Evolutionary conservation across 1,140 invertebrate genomes (phyloP), one percentile per base, ranked within the genome.

Genomic region (Neotoxoptera formosana): DNA sequence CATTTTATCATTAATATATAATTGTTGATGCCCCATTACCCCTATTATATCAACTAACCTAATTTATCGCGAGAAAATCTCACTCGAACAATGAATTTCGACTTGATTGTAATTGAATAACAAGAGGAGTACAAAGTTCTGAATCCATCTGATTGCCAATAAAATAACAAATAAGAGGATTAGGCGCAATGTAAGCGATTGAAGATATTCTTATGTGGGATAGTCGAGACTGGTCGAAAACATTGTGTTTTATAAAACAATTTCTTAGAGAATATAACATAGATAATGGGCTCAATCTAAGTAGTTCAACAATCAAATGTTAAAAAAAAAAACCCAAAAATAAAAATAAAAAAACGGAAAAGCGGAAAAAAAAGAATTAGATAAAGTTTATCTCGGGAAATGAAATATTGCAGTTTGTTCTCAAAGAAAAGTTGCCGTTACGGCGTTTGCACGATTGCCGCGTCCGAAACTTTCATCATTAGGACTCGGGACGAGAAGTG

Each of bases 391-490:
- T 92, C 67, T 83, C 47, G 47, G 34, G n/a, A 92, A 92, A 92
- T 83, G 67, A 81, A 83, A 81, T 83, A 92, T 92, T 83, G 60
- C 41, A 92, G 60, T 83, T 56, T 51, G 87, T 89, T 92, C 25
- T 92, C 20, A 11, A 81, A 81, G 60, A 92, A 92, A 92, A 83
- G 60, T 92, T 83, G n/a, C 67, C 76, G 21, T 92, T 83, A 92
- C 76, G n/a, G 76, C n/a, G 47, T 91, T 76, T 91, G 90, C 67
- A 81, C 91, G 76, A 92, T 81, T 92, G 91, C 60, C 91, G 76
- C 91, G 76, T 81, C 45, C 47, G 34, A 92, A 92, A 92, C 91
- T 92, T 92, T 92, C 67, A 92, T 83, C 76, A 81, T 92, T 92
- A 92, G 60, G n/a, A 83, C 47, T 92, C 87, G 23, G 34, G 41